Conservation (phyloP, 2,113 vertebrate species). For the Xiphophorus maculatus region DNA sequence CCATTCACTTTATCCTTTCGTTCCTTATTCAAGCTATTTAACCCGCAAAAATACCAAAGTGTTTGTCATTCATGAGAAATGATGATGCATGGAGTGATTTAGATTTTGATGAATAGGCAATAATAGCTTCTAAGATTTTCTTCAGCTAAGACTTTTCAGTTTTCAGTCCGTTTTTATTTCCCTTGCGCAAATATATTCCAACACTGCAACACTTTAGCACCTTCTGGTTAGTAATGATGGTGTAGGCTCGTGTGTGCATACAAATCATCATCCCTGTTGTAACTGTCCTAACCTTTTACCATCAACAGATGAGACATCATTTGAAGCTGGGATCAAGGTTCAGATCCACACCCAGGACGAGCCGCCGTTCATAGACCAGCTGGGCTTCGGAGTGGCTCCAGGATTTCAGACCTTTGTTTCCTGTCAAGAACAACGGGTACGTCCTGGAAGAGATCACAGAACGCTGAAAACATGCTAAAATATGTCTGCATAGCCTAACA, state of each 20-base stretch:
- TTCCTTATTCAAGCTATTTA: slow-evolving; percentile 8
- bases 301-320: slow-evolving; percentile 92
- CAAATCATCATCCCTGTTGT: slow-evolving; percentile 32
- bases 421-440: slow-evolving; percentile 97
- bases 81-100: background rate
- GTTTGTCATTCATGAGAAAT: slow-evolving; percentile 8
- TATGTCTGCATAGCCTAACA: background rate
- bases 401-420: slow-evolving; percentile 99
- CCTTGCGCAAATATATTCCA: background rate
- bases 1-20: slow-evolving; percentile 29
- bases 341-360: slow-evolving; percentile 99
- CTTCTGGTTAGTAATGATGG: slow-evolving; percentile 18
- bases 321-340: slow-evolving; percentile 98
- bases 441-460: slow-evolving; percentile 44
- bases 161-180: background rate
- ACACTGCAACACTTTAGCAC: background rate
- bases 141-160: background rate
- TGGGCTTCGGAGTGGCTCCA: slow-evolving; percentile 96
- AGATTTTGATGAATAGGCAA: slow-evolving; percentile 4
- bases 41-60: slow-evolving; percentile 6
- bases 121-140: background rate
- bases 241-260: slow-evolving; percentile 24
- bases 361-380: slow-evolving; percentile 96
- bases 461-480: background rate
- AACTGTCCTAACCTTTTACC: slow-evolving; percentile 39